Percentiles rank a stretch among this genome's conserved stretches.
These are phyloP conservation scores for Trichonephila clavata DNA, from an alignment of 1,140 invertebrate genomes.

Conservation along the genomic window DNA sequence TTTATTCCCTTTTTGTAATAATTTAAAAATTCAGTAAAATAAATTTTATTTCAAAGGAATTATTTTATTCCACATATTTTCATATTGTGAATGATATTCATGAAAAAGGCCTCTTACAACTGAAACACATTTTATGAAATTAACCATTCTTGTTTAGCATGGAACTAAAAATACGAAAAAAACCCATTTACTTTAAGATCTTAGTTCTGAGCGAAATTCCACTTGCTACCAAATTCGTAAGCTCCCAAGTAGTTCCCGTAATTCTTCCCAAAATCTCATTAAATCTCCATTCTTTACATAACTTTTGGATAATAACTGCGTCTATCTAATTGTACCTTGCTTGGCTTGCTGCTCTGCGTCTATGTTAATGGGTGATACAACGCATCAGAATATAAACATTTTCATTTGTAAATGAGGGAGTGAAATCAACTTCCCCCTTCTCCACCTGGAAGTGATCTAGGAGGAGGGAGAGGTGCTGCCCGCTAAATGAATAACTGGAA, in stretches of 20 bases:
- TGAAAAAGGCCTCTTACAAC: no score
- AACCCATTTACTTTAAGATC: no score
- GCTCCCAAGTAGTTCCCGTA: neutral
- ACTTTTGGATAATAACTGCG: neutral
- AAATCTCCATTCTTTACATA: slow-evolving; percentile 58
- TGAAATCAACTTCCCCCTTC: slow-evolving; percentile 51
- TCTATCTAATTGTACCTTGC: slow-evolving; percentile 20
- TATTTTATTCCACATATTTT: no score
- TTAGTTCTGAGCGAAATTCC: no score
- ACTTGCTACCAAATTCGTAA: neutral
- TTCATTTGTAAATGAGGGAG: slow-evolving; percentile 70
- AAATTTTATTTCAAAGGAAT: no score
- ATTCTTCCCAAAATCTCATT: slow-evolving; percentile 44
- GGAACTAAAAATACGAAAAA: no score
- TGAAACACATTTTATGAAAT: no score
- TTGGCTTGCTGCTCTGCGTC: neutral
- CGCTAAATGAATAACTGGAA: slow-evolving; percentile 69
- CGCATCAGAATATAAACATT: slow-evolving; percentile 69
- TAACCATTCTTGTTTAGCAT: no score
- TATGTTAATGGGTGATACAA: slow-evolving; percentile 51
- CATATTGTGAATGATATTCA: no score
- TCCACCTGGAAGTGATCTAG: neutral
- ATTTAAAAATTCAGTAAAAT: no score
- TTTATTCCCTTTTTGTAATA: no score
- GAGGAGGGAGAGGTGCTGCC: neutral